Evolutionary conservation across 1,140 invertebrate species (phyloP), one percentile per base, ranked within the genome.

Genomic region (Himalopsyche phryganea): DNA sequence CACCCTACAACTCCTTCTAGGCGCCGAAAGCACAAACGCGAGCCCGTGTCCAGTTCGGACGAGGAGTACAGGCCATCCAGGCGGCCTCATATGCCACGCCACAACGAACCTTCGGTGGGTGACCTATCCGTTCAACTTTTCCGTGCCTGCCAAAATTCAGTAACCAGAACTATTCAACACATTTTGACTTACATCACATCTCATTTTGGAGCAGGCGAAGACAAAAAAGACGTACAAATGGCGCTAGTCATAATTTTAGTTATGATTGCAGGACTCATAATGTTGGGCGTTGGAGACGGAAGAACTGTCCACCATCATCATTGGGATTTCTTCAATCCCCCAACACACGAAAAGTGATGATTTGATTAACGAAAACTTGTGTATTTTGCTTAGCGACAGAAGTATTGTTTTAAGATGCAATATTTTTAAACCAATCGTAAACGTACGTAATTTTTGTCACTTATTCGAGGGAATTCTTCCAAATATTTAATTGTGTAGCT

Each of bases 311-410:
- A 87, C 56, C 86, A 91, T 70, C 85, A 90, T 67, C 82, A 84
- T 64, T 92, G 90, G 90, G 89, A 92, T 69, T 92, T 86, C 68
- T 90, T 88, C 65, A 90, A 88, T 77, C 88, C 88, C 15, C 88
- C 86, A 54, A 79, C 66, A 58, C 79, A 76, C 64, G 61, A 70
- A 15, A 51, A 65, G 17, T 53, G 18, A 45, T 33, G 14, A 33
- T 10, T 40, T 11, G n/a, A 5, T 40, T 6, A 5, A 40, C 23
- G 23, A 5, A 28, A 13, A 11, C 15, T 40, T 40, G 38, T 40
- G 11, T 40, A 40, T 40, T 40, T 40, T 13, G 38, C n/a, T 40
- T 40, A 40, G n/a, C 15, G 38, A 11, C 4, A 9, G 9, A 28
- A 28, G 23, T 28, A 28, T 28, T 28, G 23, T 28, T 28, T 28